Conservation (phyloP, 2,113 vertebrate genomes). For the Mixornis gularis region DNA sequence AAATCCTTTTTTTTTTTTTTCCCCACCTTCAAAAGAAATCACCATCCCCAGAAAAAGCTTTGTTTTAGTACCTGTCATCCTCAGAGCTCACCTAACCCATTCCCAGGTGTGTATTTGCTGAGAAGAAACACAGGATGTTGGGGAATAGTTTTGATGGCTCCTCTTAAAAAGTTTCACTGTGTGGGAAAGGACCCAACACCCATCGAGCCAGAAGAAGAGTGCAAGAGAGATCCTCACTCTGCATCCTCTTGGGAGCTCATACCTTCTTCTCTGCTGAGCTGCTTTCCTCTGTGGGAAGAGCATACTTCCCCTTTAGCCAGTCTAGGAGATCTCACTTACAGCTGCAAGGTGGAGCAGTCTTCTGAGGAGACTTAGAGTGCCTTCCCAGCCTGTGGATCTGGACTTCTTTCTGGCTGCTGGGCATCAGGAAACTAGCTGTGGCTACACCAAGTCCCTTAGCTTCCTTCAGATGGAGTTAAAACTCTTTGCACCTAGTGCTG, state of each 20-base stretch:
- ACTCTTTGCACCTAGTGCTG: not conserved
- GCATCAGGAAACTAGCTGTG: not conserved
- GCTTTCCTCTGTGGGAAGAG: not conserved
- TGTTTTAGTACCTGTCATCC: not conserved
- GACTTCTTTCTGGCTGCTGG: not conserved
- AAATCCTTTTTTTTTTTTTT: not conserved
- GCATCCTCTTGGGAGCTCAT: not conserved
- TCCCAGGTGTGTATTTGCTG: not conserved
- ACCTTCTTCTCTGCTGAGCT: not conserved
- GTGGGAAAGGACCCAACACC: not conserved
- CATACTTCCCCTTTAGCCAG: not conserved
- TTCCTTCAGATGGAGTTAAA: not conserved
- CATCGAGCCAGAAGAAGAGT: fast-evolving
- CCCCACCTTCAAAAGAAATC: not conserved
- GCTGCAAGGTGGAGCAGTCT: not conserved
- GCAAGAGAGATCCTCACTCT: not conserved
- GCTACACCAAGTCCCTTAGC: not conserved
- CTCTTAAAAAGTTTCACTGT: not conserved
- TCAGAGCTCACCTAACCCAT: not conserved
- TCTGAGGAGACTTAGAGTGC: not conserved
- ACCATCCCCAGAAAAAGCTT: not conserved
- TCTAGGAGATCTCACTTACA: not conserved
- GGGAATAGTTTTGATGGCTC: not conserved
- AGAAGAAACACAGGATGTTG: not conserved
- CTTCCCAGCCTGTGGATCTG: not conserved